These are phyloP conservation scores for Sparidentex hasta DNA, from an alignment of 2,797 vertebrate species.

Conservation along the genomic window DNA sequence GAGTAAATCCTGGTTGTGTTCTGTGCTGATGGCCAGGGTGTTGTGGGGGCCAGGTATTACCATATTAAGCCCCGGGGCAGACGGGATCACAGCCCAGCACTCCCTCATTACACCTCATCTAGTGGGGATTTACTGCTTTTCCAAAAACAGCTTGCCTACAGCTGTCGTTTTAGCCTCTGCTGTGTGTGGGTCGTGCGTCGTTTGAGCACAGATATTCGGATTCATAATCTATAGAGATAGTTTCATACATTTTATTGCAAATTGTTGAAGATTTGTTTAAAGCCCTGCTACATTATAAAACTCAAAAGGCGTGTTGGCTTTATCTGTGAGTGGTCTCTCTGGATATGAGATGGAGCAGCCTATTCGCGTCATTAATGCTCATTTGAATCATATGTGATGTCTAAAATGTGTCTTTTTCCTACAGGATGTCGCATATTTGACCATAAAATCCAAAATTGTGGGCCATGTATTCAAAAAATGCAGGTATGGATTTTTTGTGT, in stretches of 20 bases:
- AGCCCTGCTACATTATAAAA: background rate
- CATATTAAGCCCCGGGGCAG: constrained; percentile 61
- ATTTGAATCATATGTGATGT: background rate
- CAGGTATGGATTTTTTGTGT: background rate
- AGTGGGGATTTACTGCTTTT: constrained; percentile 58
- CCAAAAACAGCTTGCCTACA: constrained; percentile 41
- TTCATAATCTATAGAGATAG: background rate
- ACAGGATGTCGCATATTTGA: background rate
- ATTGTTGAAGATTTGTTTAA: background rate
- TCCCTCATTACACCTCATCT: constrained; percentile 62
- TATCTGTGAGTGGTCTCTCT: background rate
- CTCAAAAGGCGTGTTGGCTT: background rate
- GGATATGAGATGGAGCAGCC: background rate
- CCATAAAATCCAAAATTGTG: background rate
- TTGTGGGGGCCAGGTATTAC: constrained; percentile 63
- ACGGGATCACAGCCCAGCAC: constrained; percentile 51
- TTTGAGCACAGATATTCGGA: constrained; percentile 1
- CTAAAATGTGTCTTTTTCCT: background rate
- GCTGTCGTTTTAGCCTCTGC: constrained; percentile 15
- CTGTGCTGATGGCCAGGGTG: constrained; percentile 28
- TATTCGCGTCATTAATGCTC: background rate
- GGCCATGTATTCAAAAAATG: no score
- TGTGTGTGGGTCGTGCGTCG: background rate
- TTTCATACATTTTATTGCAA: background rate
- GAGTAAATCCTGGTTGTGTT: constrained; percentile 73